phyloP scores from a whole-genome alignment of 2,797 vertebrate species.

The Helicolenus hilgendorfi region DNA sequence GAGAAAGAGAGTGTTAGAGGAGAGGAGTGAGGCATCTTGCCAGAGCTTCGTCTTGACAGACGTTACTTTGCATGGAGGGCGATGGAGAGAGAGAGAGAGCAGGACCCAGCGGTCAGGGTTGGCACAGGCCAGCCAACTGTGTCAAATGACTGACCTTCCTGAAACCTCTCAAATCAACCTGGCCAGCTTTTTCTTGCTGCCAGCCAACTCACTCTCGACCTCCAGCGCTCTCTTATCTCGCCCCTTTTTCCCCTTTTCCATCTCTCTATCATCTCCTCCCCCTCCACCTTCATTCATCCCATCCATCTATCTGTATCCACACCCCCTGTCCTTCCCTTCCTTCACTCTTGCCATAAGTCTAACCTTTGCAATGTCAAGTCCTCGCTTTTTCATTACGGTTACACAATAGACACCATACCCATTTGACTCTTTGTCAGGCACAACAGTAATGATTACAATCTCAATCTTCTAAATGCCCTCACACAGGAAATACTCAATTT shows the following conservation, averaged over 20 bases:
- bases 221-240: not conserved
- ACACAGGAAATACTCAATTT: slow-evolving; percentile 71
- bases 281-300: slow-evolving; percentile 38
- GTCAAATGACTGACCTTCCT: slow-evolving; percentile 83
- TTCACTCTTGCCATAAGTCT: slow-evolving; percentile 58
- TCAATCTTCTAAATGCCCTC: slow-evolving; percentile 78
- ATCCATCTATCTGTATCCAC: slow-evolving; percentile 56
- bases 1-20: not conserved
- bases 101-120: slow-evolving; percentile 40
- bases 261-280: slow-evolving; percentile 47
- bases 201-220: slow-evolving; percentile 15
- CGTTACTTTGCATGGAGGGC: slow-evolving; percentile 15
- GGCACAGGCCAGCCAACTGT: slow-evolving; percentile 49
- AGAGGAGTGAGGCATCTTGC: slow-evolving; percentile 10
- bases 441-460: slow-evolving; percentile 71
- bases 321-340: slow-evolving; percentile 21
- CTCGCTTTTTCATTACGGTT: slow-evolving; percentile 73
- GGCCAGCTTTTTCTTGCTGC: slow-evolving; percentile 63
- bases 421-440: slow-evolving; percentile 64
- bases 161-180: slow-evolving; percentile 75
- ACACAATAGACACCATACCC: slow-evolving; percentile 55
- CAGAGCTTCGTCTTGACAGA: slow-evolving; percentile 27
- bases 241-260: slow-evolving; percentile 13
- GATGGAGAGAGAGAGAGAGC: slow-evolving; percentile 3
- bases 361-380: slow-evolving; percentile 80